Percentiles rank a stretch among this genome's conserved stretches.
Evolutionary conservation across 2,113 vertebrate genomes (phyloP).

Genomic region (Cyanoderma ruficeps): DNA sequence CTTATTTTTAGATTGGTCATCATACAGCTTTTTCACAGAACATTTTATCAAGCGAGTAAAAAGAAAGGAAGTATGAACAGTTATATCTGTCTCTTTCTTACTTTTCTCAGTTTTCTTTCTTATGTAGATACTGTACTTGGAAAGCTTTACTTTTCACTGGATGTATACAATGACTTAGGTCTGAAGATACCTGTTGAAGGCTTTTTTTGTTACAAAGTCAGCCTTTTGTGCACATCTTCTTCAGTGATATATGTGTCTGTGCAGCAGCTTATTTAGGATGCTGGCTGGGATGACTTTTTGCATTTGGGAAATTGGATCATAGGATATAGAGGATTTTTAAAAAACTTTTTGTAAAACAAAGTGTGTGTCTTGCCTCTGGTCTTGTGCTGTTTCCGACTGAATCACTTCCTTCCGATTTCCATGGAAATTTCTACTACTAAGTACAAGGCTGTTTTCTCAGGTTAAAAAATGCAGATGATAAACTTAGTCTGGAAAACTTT

Average conservation of each 20-base stretch:
- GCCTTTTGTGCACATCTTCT: background rate
- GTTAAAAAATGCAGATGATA: background rate
- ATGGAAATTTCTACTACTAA: background rate
- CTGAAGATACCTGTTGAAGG: background rate
- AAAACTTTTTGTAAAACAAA: background rate
- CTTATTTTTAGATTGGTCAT: background rate
- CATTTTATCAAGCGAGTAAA: background rate
- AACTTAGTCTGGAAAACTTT: background rate
- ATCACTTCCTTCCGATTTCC: background rate
- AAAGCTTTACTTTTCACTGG: background rate
- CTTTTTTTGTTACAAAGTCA: background rate
- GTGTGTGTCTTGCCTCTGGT: background rate
- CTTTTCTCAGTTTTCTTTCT: background rate
- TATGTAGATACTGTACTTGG: background rate
- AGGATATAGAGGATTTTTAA: background rate
- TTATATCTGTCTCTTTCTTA: background rate
- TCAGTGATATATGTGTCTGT: background rate
- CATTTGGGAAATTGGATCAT: background rate
- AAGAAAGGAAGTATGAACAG: background rate
- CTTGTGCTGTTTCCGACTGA: fast-evolving
- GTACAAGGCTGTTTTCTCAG: background rate
- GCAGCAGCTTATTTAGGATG: background rate
- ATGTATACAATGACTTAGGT: background rate
- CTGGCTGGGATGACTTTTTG: background rate
- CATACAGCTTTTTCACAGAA: background rate